phyloP scores from a whole-genome alignment of 2,888 invertebrate species.

The Sphaerophoria taeniata region DNA sequence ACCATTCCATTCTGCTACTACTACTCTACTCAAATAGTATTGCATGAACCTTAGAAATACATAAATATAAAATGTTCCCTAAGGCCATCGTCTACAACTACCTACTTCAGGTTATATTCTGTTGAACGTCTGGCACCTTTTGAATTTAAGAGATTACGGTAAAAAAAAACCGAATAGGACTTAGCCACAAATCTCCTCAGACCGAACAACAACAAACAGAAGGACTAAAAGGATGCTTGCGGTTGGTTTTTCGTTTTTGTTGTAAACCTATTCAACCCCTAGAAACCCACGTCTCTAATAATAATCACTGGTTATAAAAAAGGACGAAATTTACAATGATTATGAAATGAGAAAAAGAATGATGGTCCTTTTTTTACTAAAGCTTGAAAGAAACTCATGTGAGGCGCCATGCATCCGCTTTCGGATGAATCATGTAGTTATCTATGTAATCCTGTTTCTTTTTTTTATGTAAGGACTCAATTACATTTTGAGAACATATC shows the following conservation, averaged over 20 bases:
- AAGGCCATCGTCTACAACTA: too few relatives aligned
- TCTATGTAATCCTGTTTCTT: slow-evolving; percentile 53
- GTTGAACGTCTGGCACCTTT: slow-evolving; percentile 23
- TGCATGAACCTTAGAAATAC: too few relatives aligned
- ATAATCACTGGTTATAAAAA: slow-evolving; percentile 26
- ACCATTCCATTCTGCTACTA: too few relatives aligned
- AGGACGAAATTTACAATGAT: slow-evolving; percentile 48
- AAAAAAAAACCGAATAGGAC: slow-evolving; percentile 6
- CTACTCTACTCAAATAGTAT: too few relatives aligned
- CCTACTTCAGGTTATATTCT: background rate
- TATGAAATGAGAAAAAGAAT: slow-evolving; percentile 9
- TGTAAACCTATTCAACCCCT: too few relatives aligned
- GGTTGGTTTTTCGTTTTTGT: too few relatives aligned
- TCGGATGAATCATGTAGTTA: slow-evolving; percentile 11
- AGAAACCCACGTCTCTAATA: background rate
- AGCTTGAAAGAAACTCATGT: slow-evolving; percentile 9
- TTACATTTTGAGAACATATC: slow-evolving; percentile 39
- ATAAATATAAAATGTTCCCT: too few relatives aligned
- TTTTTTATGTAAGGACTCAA: slow-evolving; percentile 62
- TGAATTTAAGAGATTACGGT: slow-evolving; percentile 39
- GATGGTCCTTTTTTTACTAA: slow-evolving; percentile 13
- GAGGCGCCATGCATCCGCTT: slow-evolving; percentile 7
- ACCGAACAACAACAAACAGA: slow-evolving; percentile 6
- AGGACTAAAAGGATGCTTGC: background rate
- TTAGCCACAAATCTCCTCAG: background rate